Evolutionary conservation across 2,113 vertebrate species (phyloP), one percentile per base, ranked within the genome.

Genomic region (Nycticryphes semicollaris): DNA sequence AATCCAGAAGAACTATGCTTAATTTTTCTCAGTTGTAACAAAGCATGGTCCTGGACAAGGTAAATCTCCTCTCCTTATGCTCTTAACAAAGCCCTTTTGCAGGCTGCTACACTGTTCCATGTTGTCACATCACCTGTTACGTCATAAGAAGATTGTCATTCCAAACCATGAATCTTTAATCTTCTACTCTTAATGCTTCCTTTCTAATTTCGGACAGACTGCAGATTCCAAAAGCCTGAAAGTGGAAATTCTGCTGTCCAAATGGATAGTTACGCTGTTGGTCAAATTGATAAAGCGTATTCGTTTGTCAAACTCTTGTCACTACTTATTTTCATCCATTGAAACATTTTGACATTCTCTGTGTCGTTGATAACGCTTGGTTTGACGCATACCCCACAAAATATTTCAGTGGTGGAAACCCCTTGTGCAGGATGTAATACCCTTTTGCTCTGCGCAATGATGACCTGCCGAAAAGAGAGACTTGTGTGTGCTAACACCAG

Each of bases 61-160:
- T 24, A 43, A 41, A 76, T 82, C 39, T 83, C 54, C 30, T 20
- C 25, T 67, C 39, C 30, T 85, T 66, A 22, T 28, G 13, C 51
- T 47, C 35, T 31, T 85, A 92, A 37, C 54, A 45, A 83, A 95
- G 39, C 45, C 92, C 66, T 93, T 94, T 78, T 84, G 48, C 79
- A 89, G 72, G 62, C 66, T 96, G 90, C 20, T 22, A 9, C 50
- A 14, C 30, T 76, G 10, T n/a, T 76, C 28, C 75, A 37, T 63
- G 87, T 81, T 95, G 54, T 77, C 82, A 19, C 91, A 89, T 95
- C 78, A 94, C 62, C 78, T 92, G 82, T 97, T 94, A 94, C 94
- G 84, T 97, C 93, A 94, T 97, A 97, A 97, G 97, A 77, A 96
- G 96, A 95, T 97, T 97, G 64, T 73, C 16, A 74, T 93, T 95